These are phyloP conservation scores for Pipra filicauda DNA, from an alignment of 2,113 vertebrate genomes.

Conservation along the genomic window DNA sequence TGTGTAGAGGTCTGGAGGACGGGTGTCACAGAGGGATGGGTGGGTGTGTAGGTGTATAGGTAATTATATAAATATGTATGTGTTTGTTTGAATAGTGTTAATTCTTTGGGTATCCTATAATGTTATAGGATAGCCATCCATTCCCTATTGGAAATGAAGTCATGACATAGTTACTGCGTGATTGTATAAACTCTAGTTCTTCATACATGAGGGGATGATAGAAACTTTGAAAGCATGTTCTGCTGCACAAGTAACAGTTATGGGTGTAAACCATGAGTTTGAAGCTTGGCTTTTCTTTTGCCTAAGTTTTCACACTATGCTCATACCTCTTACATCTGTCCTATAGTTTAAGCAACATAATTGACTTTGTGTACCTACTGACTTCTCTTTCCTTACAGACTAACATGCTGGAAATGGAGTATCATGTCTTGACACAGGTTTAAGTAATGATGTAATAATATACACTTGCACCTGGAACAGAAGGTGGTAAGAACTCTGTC, in stretches of 20 bases:
- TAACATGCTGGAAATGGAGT: background rate
- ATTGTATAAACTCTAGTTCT: background rate
- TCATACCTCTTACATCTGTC: background rate
- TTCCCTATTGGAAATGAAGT: background rate
- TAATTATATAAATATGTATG: background rate
- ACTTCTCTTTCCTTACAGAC: fast-evolving
- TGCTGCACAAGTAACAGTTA: background rate
- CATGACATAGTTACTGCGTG: background rate
- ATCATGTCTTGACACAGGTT: background rate
- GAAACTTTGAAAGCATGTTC: background rate
- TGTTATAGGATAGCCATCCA: no score
- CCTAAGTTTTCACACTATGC: fast-evolving
- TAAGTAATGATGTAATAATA: background rate
- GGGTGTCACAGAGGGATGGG: background rate
- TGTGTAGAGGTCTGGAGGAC: background rate
- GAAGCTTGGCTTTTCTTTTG: background rate
- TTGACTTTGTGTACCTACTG: background rate
- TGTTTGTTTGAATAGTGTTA: background rate
- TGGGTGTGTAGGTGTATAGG: background rate
- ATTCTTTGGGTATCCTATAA: background rate
- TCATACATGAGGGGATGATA: background rate
- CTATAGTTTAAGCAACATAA: background rate
- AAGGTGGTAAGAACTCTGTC: background rate
- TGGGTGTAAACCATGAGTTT: background rate
- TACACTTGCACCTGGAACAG: background rate